Evolutionary conservation across 2,888 invertebrate species (phyloP).

Genomic region (Willowsia nigromaculata): DNA sequence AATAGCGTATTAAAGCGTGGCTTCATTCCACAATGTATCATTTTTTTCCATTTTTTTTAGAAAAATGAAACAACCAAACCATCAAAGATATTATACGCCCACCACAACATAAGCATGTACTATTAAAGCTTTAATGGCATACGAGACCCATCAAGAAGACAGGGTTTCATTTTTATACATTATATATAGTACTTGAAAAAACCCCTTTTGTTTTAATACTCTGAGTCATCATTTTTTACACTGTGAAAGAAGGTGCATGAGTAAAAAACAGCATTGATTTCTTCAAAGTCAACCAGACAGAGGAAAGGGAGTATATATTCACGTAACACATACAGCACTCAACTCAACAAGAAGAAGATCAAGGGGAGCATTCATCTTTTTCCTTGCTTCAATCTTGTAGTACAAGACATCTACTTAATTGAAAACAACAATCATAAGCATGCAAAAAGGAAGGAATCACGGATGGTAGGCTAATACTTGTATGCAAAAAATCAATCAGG

Average conservation of each 20-base stretch:
- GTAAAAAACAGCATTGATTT: conserved; percentile 6
- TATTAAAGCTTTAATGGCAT: neutral
- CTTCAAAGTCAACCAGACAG: neutral
- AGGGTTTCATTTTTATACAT: neutral
- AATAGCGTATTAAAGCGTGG: conserved; percentile 57
- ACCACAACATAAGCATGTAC: neutral
- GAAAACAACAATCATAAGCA: conserved; percentile 5
- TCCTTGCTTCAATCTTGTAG: neutral
- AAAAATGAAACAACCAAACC: neutral
- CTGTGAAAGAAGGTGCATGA: neutral
- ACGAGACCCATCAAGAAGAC: neutral
- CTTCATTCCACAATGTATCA: conserved; percentile 13
- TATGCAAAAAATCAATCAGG: conserved; percentile 49
- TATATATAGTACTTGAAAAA: neutral
- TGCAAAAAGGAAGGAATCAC: conserved; percentile 48
- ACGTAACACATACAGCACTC: neutral
- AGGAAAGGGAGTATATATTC: neutral
- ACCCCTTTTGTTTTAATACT: neutral
- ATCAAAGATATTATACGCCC: conserved; percentile 10
- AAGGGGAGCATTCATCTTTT: conserved; percentile 15
- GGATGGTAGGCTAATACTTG: conserved; percentile 18
- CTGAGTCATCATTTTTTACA: conserved; percentile 9
- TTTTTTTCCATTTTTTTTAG: neutral
- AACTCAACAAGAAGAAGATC: conserved; percentile 15
- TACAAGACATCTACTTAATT: neutral